Conservation (phyloP, 2,888 invertebrate species). For the Euzetes globulus region DNA sequence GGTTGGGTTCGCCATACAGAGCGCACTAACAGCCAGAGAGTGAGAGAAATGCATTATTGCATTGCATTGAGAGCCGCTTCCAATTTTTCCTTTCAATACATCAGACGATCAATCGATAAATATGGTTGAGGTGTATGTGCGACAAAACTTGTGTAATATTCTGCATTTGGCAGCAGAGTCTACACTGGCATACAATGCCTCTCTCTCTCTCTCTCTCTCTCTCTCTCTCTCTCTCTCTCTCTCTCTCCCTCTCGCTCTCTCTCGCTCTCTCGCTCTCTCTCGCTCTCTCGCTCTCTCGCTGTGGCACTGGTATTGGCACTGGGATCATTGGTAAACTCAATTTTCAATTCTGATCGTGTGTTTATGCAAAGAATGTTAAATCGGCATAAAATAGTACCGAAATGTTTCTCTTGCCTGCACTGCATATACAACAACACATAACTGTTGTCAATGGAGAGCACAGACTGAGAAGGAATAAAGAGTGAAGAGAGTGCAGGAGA, state of each 20-base stretch:
- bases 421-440: background rate
- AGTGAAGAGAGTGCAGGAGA: too few relatives aligned
- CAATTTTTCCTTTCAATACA: slow-evolving; percentile 28
- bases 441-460: background rate
- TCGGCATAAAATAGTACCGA: background rate
- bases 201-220: background rate
- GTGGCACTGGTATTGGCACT: too few relatives aligned
- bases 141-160: background rate
- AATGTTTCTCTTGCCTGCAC: background rate
- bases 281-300: too few relatives aligned
- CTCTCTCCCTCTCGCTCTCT: background rate
- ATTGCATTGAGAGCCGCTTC: slow-evolving; percentile 8
- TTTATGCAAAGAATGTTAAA: slow-evolving; percentile 4
- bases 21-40: background rate
- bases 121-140: slow-evolving; percentile 14
- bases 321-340: slow-evolving; percentile 1
- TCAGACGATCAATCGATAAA: slow-evolving; percentile 26
- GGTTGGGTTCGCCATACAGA: background rate
- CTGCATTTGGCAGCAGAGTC: background rate
- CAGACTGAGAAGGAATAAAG: background rate
- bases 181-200: background rate
- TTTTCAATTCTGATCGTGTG: background rate
- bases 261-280: too few relatives aligned
- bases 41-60: slow-evolving; percentile 8
- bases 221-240: background rate